Evolutionary conservation across 2,888 invertebrate genomes (phyloP).

Genomic region (Helleia helle): DNA sequence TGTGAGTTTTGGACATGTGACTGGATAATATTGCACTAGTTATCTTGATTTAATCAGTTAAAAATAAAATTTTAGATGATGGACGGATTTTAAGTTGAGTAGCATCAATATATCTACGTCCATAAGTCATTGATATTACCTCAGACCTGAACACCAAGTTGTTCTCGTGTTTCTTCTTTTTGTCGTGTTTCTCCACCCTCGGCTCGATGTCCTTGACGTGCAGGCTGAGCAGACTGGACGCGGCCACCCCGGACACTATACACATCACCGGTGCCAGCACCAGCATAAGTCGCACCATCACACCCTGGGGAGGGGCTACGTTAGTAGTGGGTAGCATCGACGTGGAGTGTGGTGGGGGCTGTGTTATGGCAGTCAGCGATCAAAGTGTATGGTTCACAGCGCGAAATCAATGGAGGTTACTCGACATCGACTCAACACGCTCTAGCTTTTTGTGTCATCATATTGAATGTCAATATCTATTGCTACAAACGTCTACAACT

Average conservation of each 20-base stretch:
- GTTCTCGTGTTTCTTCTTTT: slow-evolving; percentile 78
- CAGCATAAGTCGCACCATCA: slow-evolving; percentile 99
- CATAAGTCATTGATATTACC: too few relatives aligned
- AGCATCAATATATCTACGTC: too few relatives aligned
- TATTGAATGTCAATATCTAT: too few relatives aligned
- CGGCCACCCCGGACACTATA: slow-evolving; percentile 95
- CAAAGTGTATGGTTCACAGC: slow-evolving; percentile 75
- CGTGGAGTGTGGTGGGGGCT: background rate
- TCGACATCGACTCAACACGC: slow-evolving; percentile 55
- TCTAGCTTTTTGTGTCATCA: slow-evolving; percentile 59
- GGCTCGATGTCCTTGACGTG: slow-evolving; percentile 89
- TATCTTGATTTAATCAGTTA: too few relatives aligned
- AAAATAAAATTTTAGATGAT: too few relatives aligned
- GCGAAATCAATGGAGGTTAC: slow-evolving; percentile 51
- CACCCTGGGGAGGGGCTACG: slow-evolving; percentile 81
- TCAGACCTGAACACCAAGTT: slow-evolving; percentile 87
- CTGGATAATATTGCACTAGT: too few relatives aligned
- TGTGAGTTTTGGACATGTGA: too few relatives aligned
- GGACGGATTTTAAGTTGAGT: too few relatives aligned
- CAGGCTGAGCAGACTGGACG: slow-evolving; percentile 86
- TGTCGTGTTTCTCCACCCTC: slow-evolving; percentile 78
- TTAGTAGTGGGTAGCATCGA: background rate
- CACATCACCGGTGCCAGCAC: slow-evolving; percentile 99
- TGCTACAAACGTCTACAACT: too few relatives aligned
- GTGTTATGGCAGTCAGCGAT: slow-evolving; percentile 63